A percentile compares a stretch with the other conserved stretches of the same genome.
phyloP scores from a whole-genome alignment of 2,113 vertebrate genomes.

The mouse (Mus musculus) region GRCm39 chr3:147696501-147697000 shows the following conservation, averaged over 20 bases:
- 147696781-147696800: constrained; percentile 88
- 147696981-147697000: constrained; percentile 88
- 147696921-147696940: constrained; percentile 50
- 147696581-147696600: constrained; percentile 96
- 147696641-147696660: constrained; percentile 97
- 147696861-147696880: constrained; percentile 90
- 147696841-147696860: constrained; percentile 87
- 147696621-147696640: constrained; percentile 97
- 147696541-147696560: constrained; percentile 96
- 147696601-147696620: constrained; percentile 99
- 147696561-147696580: constrained; percentile 99
- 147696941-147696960: constrained; percentile 86
- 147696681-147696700: constrained; percentile 92
- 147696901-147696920: constrained; percentile 87
- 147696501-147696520: constrained; percentile 91
- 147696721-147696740: constrained; percentile 94
- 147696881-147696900: constrained; percentile 87
- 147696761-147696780: constrained; percentile 90
- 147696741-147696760: constrained; percentile 94
- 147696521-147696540: constrained; percentile 93
- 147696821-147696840: constrained; percentile 89
- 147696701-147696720: constrained; percentile 91
- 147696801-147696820: constrained; percentile 86
- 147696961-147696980: constrained; percentile 83
- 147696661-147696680: constrained; percentile 96